A percentile compares a stretch with the other conserved stretches of the same genome.
These are phyloP conservation scores for Adelges cooleyi DNA, from an alignment of 1,140 invertebrate genomes.

Conservation along the genomic window DNA sequence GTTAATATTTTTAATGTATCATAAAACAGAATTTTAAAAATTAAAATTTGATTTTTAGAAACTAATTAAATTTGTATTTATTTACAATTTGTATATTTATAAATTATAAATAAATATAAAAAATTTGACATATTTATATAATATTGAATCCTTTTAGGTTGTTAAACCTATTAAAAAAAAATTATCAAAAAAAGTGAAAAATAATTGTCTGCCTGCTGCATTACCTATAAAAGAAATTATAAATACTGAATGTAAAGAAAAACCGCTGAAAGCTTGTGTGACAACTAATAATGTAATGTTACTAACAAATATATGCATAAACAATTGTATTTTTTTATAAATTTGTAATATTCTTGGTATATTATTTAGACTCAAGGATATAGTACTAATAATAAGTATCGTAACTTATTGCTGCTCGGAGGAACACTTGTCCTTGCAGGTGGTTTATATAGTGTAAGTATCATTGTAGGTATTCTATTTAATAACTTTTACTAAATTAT, in stretches of 20 bases:
- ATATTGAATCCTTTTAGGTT: neutral
- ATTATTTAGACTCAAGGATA: neutral
- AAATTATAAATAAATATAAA: no score
- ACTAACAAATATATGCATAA: no score
- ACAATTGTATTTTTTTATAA: neutral
- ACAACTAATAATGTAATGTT: no score
- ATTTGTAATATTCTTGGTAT: no score
- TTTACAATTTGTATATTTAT: no score
- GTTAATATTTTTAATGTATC: no score
- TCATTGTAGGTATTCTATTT: neutral
- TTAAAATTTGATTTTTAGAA: no score
- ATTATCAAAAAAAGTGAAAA: constrained; percentile 5
- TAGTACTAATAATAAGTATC: no score
- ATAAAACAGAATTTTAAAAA: no score
- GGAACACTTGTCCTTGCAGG: constrained; percentile 6
- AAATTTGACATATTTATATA: no score
- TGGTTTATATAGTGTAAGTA: constrained; percentile 28
- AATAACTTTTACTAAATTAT: neutral
- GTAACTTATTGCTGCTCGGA: constrained; percentile 8
- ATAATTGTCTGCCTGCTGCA: neutral
- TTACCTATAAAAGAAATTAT: constrained; percentile 4
- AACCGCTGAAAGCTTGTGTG: no score
- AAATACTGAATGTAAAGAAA: neutral
- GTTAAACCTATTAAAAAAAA: constrained; percentile 22
- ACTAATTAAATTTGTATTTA: no score